Percentiles rank a stretch among this genome's conserved stretches.
Evolutionary conservation across 2,888 invertebrate species (phyloP).

Genomic region (Eucera pruinosa): DNA sequence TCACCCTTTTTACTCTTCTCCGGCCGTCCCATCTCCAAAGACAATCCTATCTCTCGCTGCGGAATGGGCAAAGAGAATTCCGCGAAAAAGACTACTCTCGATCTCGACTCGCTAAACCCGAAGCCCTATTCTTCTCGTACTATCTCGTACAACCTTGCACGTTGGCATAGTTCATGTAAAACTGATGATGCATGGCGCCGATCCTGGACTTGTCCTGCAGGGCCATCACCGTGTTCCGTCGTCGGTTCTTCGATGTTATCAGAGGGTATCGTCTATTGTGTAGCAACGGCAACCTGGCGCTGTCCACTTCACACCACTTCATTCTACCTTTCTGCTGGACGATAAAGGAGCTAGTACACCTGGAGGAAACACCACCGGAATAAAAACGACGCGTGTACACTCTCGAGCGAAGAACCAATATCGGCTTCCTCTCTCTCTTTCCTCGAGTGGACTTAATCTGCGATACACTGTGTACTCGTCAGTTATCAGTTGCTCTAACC

Average conservation of each 20-base stretch:
- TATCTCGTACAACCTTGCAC: conserved; percentile 65
- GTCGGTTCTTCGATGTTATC: conserved; percentile 63
- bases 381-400: conserved; percentile 35
- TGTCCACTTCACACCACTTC: conserved; percentile 77
- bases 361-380: conserved; percentile 33
- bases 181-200: conserved; percentile 71
- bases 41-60: background rate
- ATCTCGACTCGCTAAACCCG: background rate
- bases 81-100: too few relatives aligned
- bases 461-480: conserved; percentile 59
- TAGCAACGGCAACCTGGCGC: conserved; percentile 67
- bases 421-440: conserved; percentile 49
- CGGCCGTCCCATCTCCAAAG: background rate
- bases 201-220: conserved; percentile 62
- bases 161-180: conserved; percentile 66
- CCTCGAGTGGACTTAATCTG: conserved; percentile 57
- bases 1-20: background rate
- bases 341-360: conserved; percentile 19
- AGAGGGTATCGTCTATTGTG: conserved; percentile 68
- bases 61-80: too few relatives aligned
- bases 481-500: conserved; percentile 69
- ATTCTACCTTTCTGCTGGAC: conserved; percentile 56
- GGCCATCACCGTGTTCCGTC: conserved; percentile 49
- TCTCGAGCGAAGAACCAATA: conserved; percentile 46
- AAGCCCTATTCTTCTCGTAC: background rate